These are phyloP conservation scores for Epistrophe grossulariae DNA, from an alignment of 2,888 invertebrate species.

Conservation along the genomic window DNA sequence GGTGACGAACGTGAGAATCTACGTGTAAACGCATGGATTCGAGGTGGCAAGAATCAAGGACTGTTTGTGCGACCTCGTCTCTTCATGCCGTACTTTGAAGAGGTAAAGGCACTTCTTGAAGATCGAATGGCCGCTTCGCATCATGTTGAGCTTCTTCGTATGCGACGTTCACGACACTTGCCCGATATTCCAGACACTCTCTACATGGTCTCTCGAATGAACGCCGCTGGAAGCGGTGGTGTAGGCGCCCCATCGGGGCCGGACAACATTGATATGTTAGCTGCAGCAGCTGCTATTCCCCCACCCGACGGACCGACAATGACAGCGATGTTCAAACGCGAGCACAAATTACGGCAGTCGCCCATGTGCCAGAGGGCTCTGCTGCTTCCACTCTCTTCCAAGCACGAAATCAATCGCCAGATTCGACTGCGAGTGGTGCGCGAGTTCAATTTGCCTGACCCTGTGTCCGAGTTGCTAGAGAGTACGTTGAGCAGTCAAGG, in stretches of 20 bases:
- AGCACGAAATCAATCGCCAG: constrained; percentile 90
- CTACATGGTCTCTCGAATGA: constrained; percentile 90
- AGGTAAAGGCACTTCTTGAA: constrained; percentile 93
- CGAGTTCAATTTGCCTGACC: constrained; percentile 96
- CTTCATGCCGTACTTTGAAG: constrained; percentile 97
- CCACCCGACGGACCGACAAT: constrained; percentile 91
- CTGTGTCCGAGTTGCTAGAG: constrained; percentile 91
- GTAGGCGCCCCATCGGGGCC: constrained; percentile 80
- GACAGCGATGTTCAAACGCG: constrained; percentile 92
- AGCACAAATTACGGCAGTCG: constrained; percentile 91
- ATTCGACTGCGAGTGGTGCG: constrained; percentile 95
- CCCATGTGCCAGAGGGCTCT: constrained; percentile 92
- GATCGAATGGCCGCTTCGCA: constrained; percentile 90
- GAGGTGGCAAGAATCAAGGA: constrained; percentile 89
- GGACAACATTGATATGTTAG: constrained; percentile 87
- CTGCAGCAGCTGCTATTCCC: constrained; percentile 88
- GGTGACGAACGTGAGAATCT: constrained; percentile 88
- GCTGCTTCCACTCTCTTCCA: constrained; percentile 89
- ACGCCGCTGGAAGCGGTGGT: constrained; percentile 79
- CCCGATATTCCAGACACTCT: constrained; percentile 96
- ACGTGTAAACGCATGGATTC: constrained; percentile 91
- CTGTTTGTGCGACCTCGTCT: constrained; percentile 93
- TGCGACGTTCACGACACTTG: constrained; percentile 89
- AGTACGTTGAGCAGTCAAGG: constrained; percentile 82
- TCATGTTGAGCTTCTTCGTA: constrained; percentile 89